Evolutionary conservation across 2,797 vertebrate species (phyloP).

Genomic region (Thunnus albacares): DNA sequence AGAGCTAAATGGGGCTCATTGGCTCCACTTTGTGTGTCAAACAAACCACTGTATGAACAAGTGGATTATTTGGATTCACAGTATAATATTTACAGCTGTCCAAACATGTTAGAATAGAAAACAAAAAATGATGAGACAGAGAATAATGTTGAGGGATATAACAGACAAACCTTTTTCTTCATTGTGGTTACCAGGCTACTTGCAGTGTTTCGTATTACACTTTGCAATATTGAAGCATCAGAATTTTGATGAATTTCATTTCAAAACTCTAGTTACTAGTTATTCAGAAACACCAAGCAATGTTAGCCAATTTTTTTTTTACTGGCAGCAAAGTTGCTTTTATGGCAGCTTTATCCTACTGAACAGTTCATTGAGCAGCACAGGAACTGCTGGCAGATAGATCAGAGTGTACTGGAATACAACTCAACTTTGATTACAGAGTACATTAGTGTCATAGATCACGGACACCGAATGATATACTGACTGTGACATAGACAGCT

Average conservation of each 20-base stretch:
- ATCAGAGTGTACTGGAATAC: slow-evolving; percentile 4
- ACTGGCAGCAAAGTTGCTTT: slow-evolving; percentile 19
- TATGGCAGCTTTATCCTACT: slow-evolving; percentile 9
- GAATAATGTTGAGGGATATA: slow-evolving; percentile 3
- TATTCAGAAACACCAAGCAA: background rate
- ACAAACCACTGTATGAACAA: background rate
- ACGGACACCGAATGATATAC: background rate
- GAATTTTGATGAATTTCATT: slow-evolving; percentile 15
- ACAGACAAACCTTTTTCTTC: background rate
- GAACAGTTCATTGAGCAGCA: slow-evolving; percentile 6
- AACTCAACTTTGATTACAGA: background rate
- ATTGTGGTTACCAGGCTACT: background rate
- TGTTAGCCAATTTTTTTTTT: slow-evolving; percentile 31
- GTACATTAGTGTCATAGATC: slow-evolving; percentile 7
- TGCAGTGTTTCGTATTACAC: background rate
- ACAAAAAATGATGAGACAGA: background rate
- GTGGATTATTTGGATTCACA: slow-evolving; percentile 7
- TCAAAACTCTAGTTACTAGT: too few relatives aligned
- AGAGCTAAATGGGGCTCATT: slow-evolving; percentile 1
- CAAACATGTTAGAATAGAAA: slow-evolving; percentile 1
- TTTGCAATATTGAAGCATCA: background rate
- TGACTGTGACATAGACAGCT: background rate
- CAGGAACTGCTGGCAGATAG: slow-evolving; percentile 6
- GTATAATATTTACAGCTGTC: background rate
- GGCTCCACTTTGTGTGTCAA: background rate